phyloP scores from a whole-genome alignment of 2,797 vertebrate genomes.

The Thunnus albacares region DNA sequence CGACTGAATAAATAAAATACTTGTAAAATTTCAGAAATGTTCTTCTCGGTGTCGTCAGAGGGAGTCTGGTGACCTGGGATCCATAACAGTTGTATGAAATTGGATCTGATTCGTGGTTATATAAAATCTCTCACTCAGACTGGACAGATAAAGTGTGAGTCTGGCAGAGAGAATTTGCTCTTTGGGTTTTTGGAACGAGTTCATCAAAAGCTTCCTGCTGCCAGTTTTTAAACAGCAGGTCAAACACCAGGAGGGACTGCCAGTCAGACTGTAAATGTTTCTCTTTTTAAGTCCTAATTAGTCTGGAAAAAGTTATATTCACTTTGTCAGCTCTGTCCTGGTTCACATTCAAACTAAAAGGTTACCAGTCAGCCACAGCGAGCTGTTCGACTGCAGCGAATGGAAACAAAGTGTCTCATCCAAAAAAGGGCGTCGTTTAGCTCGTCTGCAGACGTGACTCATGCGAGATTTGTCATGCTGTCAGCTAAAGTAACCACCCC shows the following conservation, averaged over 20 bases:
- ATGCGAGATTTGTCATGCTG: neutral
- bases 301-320: neutral
- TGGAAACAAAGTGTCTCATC: neutral
- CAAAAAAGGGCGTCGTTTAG: neutral
- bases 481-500: neutral
- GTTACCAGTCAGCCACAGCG: neutral
- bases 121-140: neutral
- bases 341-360: slow-evolving; percentile 16
- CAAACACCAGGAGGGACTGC: neutral
- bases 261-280: fast-evolving
- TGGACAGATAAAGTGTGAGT: neutral
- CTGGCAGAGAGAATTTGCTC: slow-evolving; percentile 8
- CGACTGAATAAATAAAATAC: too few species aligned
- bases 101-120: neutral
- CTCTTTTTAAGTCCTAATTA: slow-evolving; percentile 6
- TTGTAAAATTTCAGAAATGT: too few species aligned
- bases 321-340: neutral
- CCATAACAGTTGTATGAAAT: neutral
- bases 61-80: too few species aligned
- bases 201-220: neutral
- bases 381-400: neutral
- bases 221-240: neutral
- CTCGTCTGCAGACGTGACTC: slow-evolving; percentile 9
- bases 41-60: too few species aligned
- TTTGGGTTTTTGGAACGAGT: neutral